Base-by-base conservation (phyloP, 2,797 vertebrate genomes). In the Acipenser ruthenus region DNA sequence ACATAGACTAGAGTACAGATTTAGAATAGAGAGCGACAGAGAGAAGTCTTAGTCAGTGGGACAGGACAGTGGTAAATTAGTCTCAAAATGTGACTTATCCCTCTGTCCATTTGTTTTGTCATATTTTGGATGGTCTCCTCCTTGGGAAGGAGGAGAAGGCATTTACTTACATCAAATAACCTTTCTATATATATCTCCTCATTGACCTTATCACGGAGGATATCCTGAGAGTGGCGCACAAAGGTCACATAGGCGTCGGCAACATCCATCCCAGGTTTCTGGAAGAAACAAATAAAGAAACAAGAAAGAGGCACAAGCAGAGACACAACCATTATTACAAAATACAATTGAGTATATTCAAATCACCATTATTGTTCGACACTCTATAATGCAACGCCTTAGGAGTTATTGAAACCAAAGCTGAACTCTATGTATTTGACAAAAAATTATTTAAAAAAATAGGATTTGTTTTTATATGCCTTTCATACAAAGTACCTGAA, bases 91-190 rank as follows among this genome's bases (percentile, higher is more conserved):
- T 95, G 92, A 99, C 96, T 98, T 97, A 97, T 98, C 95, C 93
- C 93, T 91, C 92, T 96, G 94, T 93, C 93, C 79, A 80, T 87
- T 92, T 91, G 95, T 98, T 98, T 96, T 96, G 93, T 92, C 96
- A 98, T 96, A 98, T 98, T 99, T 92, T 92, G 90, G 88, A 87
- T 90, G 82, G 88, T 91, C 92, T 94, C 95, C 94, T 93, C 91
- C 94, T 90, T 91, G 89, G 80, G 88, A 72, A 78, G 89, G 91
- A 94, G 94, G 94, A 92, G 93, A 91, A 90, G 94, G 95, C 95
- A 97, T 97, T 91, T 96, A 99, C 97, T 98, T 91, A 99, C 97
- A 83, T 98, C 94, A 93, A 99, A 99, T 89, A 99, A 93, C 90
- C 96, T 95, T 93, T 99, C 97, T 85, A 94, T 88, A 89, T 99